Percentiles rank a stretch among this genome's conserved stretches.
These are phyloP conservation scores for Varecia variegata DNA, from an alignment of 2,797 vertebrate genomes.

Conservation along the genomic window DNA sequence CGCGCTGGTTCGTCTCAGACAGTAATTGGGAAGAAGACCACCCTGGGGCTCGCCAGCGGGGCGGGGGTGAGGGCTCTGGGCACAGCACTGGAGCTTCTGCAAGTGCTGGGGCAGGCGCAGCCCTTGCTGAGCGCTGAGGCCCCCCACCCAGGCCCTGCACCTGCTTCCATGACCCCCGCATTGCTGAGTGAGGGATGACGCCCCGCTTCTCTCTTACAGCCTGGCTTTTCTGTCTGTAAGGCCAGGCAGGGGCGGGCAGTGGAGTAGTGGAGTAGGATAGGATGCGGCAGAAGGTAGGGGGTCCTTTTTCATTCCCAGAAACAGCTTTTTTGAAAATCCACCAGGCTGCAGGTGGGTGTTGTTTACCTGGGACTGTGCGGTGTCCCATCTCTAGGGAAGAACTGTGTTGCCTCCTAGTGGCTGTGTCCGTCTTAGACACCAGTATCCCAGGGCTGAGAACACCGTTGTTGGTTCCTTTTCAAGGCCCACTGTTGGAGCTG, in stretches of 20 bases:
- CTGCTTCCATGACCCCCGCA: rapidly evolving
- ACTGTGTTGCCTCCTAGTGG: background rate
- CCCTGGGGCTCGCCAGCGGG: background rate
- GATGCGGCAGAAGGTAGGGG: background rate
- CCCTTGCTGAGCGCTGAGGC: background rate
- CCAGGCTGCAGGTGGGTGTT: background rate
- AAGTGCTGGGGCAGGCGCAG: no score
- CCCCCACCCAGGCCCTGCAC: rapidly evolving
- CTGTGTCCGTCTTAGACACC: background rate
- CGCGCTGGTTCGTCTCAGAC: background rate
- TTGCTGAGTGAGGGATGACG: background rate
- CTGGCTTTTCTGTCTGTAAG: background rate
- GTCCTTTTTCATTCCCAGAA: background rate
- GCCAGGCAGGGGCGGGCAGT: rapidly evolving
- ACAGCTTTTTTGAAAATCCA: background rate
- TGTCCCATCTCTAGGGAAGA: background rate
- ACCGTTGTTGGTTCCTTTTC: no score
- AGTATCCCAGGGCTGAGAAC: background rate
- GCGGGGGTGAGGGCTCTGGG: rapidly evolving
- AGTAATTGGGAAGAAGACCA: background rate
- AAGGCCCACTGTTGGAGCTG: background rate
- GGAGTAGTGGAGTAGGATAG: background rate
- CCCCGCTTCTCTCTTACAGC: background rate
- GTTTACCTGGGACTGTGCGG: no score
- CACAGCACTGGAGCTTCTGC: rapidly evolving